Base-by-base conservation (phyloP, 2,888 invertebrate species). In the Platypus cylindrus region DNA sequence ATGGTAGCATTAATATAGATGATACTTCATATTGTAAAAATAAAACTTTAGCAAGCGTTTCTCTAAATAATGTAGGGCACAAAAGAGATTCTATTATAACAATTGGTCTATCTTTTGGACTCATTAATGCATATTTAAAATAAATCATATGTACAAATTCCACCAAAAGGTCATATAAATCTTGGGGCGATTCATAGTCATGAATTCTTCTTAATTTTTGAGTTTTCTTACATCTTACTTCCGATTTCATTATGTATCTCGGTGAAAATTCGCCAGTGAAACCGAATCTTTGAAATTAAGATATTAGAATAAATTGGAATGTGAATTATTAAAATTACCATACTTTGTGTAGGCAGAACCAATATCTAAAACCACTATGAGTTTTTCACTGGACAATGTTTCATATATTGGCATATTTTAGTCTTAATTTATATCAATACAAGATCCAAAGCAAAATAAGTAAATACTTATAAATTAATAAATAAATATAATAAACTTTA, bases 341-440 rank as follows among this genome's bases (percentile, higher is more conserved):
- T 67, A 93, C 91, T 93, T 94, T 1, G 93, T 91, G 54, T 85
- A 94, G 13, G 86, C 86, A 25, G 74, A 70, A 30, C 94, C 94
- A 42, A 95, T 78, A 57, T 95, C 94, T 41, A 94, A 59, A 11
- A 94, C 82, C 1, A 93, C 81, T 9, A 84, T 80, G 53, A 85
- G 81, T 58, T 47, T 48, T 32, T 91, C 91, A 51, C 93, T 91
- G 48, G 80, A 79, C 50, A 82, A 75, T 29, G 80, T 72, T 64
- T 91, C 89, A 55, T 83, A 90, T 2, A 85, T 61, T 14, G 80
- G 74, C 82, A 83, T 82, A 51, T 48, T 62, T 23, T 5, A 20
- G 20, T 20, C 13, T 16, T 11, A 16, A 28, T 15, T 29, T 12
- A 15, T 29, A n/a, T n/a, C n/a, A n/a, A n/a, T n/a, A n/a, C n/a